Evolutionary conservation across 2,888 invertebrate genomes (phyloP), one percentile per base, ranked within the genome.

Genomic region (Quadroppia sp.): DNA sequence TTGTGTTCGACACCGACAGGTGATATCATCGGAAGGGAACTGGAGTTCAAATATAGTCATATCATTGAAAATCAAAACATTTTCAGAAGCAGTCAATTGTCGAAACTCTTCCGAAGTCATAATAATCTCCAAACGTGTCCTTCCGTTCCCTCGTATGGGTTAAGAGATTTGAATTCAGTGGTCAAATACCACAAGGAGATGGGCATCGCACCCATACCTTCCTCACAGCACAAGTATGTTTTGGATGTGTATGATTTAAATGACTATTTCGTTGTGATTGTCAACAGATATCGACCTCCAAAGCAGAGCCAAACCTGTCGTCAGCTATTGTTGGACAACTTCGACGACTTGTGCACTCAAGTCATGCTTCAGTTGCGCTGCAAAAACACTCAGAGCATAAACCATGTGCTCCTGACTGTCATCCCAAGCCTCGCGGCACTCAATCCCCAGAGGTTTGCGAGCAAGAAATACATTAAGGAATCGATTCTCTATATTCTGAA

Each of bases 381-480:
- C 0, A 88, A 90, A 79, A 90, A 89, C 71, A 85, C 87, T 23
- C 17, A 40, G 6, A 89, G 91, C 81, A 91, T 96, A 28, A 95
- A 96, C 78, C 91, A 92, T 80, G 89, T 91, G 0, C 83, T 99
- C 17, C 86, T 97, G 74, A 88, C 89, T 50, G 87, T 98, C 69
- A 85, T 98, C 75, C 98, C 98, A 0, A 87, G 96, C 77, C 83
- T 97, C 71, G 96, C 95, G 7, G 94, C 96, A n/a, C 95, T 97
- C 80, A 90, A 94, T 81, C 89, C 89, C 75, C 88, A 89, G 7
- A 86, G 87, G 74, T 97, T 96, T 81, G 87, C 90, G 0, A 86
- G 86, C 74, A 88, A 88, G 78, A 23, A 32, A 7, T 89, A 93
- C 82, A 83, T 94, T 0, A 86, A 85, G 53, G 86, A 87, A 0